A percentile compares a stretch with the other conserved stretches of the same genome.
Evolutionary conservation across 1,140 invertebrate species (phyloP).

Genomic region (Drosophila rhopaloa): DNA sequence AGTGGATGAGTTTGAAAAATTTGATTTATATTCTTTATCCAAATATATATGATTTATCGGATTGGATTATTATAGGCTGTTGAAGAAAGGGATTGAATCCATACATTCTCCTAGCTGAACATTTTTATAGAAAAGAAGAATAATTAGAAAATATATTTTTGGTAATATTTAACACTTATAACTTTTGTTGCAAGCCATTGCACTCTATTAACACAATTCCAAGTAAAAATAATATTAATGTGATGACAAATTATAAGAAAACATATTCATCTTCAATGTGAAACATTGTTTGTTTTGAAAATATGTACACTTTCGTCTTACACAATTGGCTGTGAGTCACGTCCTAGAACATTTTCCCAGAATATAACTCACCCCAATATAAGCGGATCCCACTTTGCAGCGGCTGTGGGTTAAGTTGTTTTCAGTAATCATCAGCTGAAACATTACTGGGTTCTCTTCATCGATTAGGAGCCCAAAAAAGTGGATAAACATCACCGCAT

Average conservation of each 20-base stretch:
- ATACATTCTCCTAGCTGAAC: too few relatives aligned
- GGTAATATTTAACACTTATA: too few relatives aligned
- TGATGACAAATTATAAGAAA: neutral
- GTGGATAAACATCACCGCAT: conserved; percentile 39
- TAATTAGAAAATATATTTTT: too few relatives aligned
- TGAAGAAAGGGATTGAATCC: too few relatives aligned
- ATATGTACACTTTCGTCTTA: neutral
- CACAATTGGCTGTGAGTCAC: neutral
- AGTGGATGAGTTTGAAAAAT: too few relatives aligned
- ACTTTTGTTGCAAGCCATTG: too few relatives aligned
- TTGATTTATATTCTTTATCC: too few relatives aligned
- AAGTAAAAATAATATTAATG: neutral
- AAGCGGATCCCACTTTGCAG: conserved; percentile 6
- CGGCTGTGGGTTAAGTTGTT: conserved; percentile 32
- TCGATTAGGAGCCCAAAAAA: conserved; percentile 58
- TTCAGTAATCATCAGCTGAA: conserved; percentile 47
- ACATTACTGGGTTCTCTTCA: conserved; percentile 37
- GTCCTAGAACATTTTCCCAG: neutral
- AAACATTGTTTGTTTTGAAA: neutral
- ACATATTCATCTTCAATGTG: too few relatives aligned
- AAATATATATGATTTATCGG: too few relatives aligned
- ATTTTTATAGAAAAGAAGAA: too few relatives aligned
- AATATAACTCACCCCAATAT: conserved; percentile 29
- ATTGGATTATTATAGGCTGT: too few relatives aligned
- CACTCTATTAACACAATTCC: too few relatives aligned